Base-by-base conservation (phyloP, 2,113 vertebrate species). In the Toxostoma redivivum region DNA sequence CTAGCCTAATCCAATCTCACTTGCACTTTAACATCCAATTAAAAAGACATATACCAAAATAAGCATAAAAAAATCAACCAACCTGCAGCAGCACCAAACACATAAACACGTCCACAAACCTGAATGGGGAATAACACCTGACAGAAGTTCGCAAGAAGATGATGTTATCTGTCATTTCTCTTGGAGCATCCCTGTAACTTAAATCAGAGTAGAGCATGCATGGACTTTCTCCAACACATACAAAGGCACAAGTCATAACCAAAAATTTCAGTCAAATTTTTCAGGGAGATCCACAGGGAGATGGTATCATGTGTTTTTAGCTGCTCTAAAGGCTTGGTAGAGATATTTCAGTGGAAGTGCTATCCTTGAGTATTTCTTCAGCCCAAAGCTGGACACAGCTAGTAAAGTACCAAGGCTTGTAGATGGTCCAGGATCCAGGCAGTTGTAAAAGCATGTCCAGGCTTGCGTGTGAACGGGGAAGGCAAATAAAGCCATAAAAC, bases 21-120 rank as follows among this genome's bases (percentile, higher is more conserved):
- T 77, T 95, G 89, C 54, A 61, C 90, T 95, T 96, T 93, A 95
- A 89, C 90, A 89, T 72, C 54, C 78, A 86, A 73, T 87, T 90
- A 73, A 95, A 91, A 94, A 91, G 71, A 79, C 45, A 79, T 61
- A 77, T 67, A 84, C 65, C 65, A 87, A 37, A 86, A 74, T 37
- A 91, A 82, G 38, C 47, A 89, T 64, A 85, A 94, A 92, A 92
- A 96, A 92, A 89, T 89, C 73, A 92, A 82, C 44, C 31, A 48
- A 60, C 37, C 42, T 85, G 78, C 86, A 94, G 84, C 62, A 82
- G 73, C 45, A 95, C 23, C 54, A 76, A 94, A 85, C 50, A 79
- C 60, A 70, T 27, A 50, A 96, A 91, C 81, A 71, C 2, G 3
- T 89, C 65, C 10, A 3, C 62, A 95, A 64, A 91, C 17, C 45